phyloP scores from a whole-genome alignment of 2,113 vertebrate genomes.

The Tylochromis polylepis region DNA sequence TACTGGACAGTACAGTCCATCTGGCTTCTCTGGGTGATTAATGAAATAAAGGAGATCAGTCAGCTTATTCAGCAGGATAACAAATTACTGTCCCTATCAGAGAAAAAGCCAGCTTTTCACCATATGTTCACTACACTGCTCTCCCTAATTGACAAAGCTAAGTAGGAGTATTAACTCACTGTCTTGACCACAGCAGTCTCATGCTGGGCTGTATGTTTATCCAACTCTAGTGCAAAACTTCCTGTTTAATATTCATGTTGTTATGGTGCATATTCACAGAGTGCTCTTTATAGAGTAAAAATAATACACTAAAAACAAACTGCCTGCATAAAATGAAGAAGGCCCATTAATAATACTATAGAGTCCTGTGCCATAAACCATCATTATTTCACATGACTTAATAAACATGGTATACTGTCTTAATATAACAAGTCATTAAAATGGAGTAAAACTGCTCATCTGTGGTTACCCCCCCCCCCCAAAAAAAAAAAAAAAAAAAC shows the following conservation, averaged over 20 bases:
- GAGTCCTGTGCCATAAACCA: not conserved
- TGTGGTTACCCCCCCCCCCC: too few relatives aligned
- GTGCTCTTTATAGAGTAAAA: not conserved
- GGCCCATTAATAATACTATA: not conserved
- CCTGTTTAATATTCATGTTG: not conserved
- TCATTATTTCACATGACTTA: not conserved
- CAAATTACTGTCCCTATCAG: not conserved
- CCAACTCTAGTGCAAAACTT: not conserved
- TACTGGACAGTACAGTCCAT: not conserved
- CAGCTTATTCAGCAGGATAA: constrained; percentile 48
- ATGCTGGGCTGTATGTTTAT: not conserved
- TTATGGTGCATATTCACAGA: not conserved
- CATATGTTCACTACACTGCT: constrained; percentile 27
- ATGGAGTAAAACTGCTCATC: constrained; percentile 13
- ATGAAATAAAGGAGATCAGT: constrained; percentile 25
- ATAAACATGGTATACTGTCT: not conserved
- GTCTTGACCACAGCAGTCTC: not conserved
- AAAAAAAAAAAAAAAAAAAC: not conserved
- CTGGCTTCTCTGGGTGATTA: constrained; percentile 23
- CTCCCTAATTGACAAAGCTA: not conserved
- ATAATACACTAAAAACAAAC: not conserved
- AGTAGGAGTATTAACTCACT: constrained; percentile 6
- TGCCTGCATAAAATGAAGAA: not conserved
- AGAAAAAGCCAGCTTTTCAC: constrained; percentile 3
- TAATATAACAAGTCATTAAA: not conserved